phyloP scores from a whole-genome alignment of 2,888 invertebrate species.

The Chrysolina americana region DNA sequence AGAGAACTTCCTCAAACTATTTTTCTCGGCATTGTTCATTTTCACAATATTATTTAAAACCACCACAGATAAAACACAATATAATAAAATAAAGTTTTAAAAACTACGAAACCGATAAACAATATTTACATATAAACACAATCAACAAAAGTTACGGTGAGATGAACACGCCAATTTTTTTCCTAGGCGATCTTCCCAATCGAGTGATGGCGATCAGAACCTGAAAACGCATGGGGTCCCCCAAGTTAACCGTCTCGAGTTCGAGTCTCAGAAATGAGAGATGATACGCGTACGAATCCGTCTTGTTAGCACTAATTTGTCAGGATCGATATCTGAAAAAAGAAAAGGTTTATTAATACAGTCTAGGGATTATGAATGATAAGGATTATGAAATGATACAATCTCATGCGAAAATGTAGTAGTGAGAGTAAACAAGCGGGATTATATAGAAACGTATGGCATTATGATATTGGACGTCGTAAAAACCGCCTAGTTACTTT shows the following conservation, averaged over 20 bases:
- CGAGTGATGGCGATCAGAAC: constrained; percentile 67
- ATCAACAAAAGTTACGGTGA: constrained; percentile 40
- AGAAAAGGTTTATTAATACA: constrained; percentile 13
- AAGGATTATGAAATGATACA: constrained; percentile 4
- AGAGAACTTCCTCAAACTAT: constrained; percentile 79
- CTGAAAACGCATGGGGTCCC: constrained; percentile 68
- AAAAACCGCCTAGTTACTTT: not conserved
- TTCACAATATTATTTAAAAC: constrained; percentile 27
- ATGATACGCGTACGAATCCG: constrained; percentile 46
- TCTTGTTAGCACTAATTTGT: constrained; percentile 44
- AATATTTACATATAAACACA: constrained; percentile 21
- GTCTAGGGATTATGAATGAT: constrained; percentile 1
- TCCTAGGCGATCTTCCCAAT: constrained; percentile 68
- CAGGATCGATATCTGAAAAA: constrained; percentile 41
- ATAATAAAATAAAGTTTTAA: constrained; percentile 22
- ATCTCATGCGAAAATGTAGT: not conserved
- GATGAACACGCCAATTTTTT: constrained; percentile 60
- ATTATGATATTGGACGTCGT: not conserved
- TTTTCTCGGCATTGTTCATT: constrained; percentile 65
- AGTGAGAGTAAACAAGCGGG: not conserved
- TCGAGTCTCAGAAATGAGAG: constrained; percentile 39
- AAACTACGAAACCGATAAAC: constrained; percentile 24
- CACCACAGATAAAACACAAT: constrained; percentile 6
- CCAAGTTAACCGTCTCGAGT: constrained; percentile 64
- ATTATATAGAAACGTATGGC: not conserved